Base-by-base conservation (phyloP, 2,888 invertebrate genomes). In the Stegophylla sp. region DNA sequence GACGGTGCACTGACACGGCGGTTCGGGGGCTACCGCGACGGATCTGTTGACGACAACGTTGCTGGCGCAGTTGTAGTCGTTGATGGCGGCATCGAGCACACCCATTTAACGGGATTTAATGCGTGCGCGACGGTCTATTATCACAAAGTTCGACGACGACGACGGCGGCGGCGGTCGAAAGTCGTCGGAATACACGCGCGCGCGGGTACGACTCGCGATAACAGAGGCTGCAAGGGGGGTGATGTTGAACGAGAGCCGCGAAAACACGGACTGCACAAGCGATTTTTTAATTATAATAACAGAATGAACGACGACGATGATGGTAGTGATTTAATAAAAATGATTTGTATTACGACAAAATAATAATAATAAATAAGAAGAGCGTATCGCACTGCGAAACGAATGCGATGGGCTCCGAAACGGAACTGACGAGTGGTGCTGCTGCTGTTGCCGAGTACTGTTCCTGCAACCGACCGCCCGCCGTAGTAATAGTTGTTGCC, bases 1-100 rank as follows among this genome's bases (percentile, higher is more conserved):
- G 67, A 84, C 84, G 73, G 84, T 84, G 83, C 83, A 83, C 81
- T 81, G 82, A 13, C 82, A 82, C 48, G 82, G 73, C 67, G 79
- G 79, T 71, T 79, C 79, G 61, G 79, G 59, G 4, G 59, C 71
- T 41, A n/a, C 67, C 23, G 61, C 79, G 45, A 69, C 69, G n/a
- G 79, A 79, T 63, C 79, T 48, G 75, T 53, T 73, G n/a, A 26
- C 28, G 23, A 3, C 71, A 53, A 45, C 56, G 69, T 45, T 61
- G 74, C 34, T 34, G n/a, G 17, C 28, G 51, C 61, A 23, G 48
- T 79, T 71, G 59, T 71, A 61, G 61, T 77, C 67, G 53, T 67
- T 67, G 56, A 28, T 45, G 61, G 75, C 26, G 51, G 51, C 63
- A 15, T 69, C 71, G 34, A 71, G 69, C 48, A 79, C 79, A 79